Percentiles rank a stretch among this genome's conserved stretches.
These are phyloP conservation scores for Lacanobia wlatinum DNA, from an alignment of 2,888 invertebrate species.

Conservation along the genomic window DNA sequence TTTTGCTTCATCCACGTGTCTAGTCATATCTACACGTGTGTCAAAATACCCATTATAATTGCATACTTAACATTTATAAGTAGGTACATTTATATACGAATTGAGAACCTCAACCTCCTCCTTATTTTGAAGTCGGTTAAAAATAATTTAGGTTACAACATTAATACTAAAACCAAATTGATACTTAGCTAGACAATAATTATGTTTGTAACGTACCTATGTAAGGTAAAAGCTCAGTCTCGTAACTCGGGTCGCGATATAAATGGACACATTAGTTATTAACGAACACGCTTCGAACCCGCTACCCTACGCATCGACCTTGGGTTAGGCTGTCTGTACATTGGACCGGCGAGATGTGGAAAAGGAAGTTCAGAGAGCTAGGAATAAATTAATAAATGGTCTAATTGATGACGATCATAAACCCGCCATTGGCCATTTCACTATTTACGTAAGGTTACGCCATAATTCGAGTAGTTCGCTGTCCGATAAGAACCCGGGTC, in stretches of 20 bases:
- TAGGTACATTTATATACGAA: too few species aligned
- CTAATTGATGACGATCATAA: too few species aligned
- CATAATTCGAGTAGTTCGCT: too few species aligned
- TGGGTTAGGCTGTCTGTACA: neutral
- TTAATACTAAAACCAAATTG: neutral
- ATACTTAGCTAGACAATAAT: neutral
- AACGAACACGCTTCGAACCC: slow-evolving; percentile 15
- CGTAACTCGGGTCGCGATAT: neutral
- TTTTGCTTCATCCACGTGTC: neutral
- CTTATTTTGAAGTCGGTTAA: too few species aligned
- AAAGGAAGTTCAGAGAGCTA: neutral
- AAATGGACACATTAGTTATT: slow-evolving; percentile 44
- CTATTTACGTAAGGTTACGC: too few species aligned
- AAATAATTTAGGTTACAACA: neutral
- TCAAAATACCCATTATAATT: neutral
- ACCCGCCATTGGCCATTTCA: too few species aligned
- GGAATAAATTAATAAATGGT: too few species aligned
- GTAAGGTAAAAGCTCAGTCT: slow-evolving; percentile 7
- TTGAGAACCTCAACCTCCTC: too few species aligned
- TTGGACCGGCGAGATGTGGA: neutral
- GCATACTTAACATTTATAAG: too few species aligned
- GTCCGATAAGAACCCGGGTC: too few species aligned
- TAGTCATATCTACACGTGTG: neutral
- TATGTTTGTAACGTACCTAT: slow-evolving; percentile 1
- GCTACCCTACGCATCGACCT: neutral